These are phyloP conservation scores for Andrena bucephala DNA, from an alignment of 2,888 invertebrate species.

Conservation along the genomic window DNA sequence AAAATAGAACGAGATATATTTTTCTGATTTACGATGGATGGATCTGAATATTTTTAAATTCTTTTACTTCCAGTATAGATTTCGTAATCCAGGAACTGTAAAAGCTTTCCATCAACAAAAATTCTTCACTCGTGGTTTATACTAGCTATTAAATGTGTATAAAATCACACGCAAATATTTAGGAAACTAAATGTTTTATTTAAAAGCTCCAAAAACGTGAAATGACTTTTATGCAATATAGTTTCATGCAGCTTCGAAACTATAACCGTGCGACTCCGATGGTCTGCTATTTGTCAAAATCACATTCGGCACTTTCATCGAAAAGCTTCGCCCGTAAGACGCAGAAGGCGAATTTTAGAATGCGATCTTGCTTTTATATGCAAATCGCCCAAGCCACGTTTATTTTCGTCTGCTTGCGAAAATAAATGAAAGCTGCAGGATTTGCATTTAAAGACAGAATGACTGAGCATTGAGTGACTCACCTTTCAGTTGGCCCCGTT, in stretches of 20 bases:
- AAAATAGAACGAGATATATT: no score
- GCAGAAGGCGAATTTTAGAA: background rate
- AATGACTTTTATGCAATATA: background rate
- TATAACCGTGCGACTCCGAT: no score
- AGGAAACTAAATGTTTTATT: background rate
- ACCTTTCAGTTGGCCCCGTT: slow-evolving; percentile 87
- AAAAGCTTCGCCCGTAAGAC: background rate
- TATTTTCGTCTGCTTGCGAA: slow-evolving; percentile 8
- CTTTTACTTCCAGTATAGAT: background rate
- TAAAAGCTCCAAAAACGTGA: background rate
- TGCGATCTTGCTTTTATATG: background rate
- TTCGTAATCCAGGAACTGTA: background rate
- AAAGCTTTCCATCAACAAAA: background rate
- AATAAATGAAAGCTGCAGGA: background rate
- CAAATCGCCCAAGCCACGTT: background rate
- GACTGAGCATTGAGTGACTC: slow-evolving; percentile 46
- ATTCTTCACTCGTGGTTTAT: background rate
- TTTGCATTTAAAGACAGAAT: background rate
- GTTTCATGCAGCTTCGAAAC: no score
- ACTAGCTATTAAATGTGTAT: no score
- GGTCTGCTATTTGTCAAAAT: background rate
- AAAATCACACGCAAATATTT: no score
- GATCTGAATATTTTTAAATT: slow-evolving; percentile 4
- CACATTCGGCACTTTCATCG: background rate
- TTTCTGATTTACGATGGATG: no score